Conservation (phyloP, 2,113 vertebrate genomes). For the Excalfactoria chinensis region DNA sequence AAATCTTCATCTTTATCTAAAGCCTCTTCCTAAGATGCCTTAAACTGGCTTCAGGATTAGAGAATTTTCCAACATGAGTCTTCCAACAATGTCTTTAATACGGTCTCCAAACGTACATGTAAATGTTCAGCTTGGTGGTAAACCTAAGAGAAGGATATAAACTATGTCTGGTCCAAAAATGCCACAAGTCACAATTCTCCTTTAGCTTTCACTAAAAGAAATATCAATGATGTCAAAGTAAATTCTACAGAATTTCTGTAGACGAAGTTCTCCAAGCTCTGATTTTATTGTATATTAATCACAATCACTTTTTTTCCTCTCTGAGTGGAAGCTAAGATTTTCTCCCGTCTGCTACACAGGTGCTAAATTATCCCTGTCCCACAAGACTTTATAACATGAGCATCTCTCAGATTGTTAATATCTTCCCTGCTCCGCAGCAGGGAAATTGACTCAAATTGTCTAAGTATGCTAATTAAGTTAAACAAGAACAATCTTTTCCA, state of each 20-base stretch:
- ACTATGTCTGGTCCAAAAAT: background rate
- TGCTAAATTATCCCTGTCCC: background rate
- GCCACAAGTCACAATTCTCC: background rate
- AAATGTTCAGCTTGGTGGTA: accelerated
- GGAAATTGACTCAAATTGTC: background rate
- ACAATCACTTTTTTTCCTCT: accelerated
- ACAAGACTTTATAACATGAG: background rate
- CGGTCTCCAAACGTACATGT: background rate
- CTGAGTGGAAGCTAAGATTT: background rate
- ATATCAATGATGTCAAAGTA: background rate
- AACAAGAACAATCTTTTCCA: background rate
- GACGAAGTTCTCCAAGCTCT: background rate
- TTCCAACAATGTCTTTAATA: background rate
- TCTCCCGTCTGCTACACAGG: background rate
- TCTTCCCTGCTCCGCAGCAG: background rate
- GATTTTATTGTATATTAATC: background rate
- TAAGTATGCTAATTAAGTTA: background rate
- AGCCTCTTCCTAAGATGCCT: background rate
- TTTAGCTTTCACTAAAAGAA: background rate
- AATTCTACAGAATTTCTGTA: background rate
- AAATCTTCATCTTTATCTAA: background rate
- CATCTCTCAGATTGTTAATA: background rate
- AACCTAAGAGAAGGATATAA: background rate
- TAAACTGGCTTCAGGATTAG: background rate
- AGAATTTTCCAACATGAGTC: background rate